Evolutionary conservation across 2,888 invertebrate genomes (phyloP).

Genomic region (Ernsta delagoae): DNA sequence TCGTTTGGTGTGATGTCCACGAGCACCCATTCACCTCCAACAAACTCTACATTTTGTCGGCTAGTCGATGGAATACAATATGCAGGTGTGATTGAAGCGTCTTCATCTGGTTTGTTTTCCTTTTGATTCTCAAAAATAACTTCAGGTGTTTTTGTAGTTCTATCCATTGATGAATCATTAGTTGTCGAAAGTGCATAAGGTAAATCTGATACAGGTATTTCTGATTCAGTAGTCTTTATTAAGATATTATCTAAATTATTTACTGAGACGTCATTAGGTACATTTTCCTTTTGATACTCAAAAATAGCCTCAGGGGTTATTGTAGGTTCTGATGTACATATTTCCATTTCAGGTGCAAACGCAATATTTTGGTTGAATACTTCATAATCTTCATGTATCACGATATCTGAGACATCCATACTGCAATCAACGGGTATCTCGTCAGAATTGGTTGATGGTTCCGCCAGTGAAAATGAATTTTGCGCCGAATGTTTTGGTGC

Average conservation of each 20-base stretch:
- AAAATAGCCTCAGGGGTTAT: too few relatives aligned
- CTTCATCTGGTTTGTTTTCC: not conserved
- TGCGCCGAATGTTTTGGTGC: conserved; percentile 49
- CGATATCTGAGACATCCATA: conserved; percentile 1
- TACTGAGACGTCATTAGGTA: too few relatives aligned
- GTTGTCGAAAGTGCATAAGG: conserved; percentile 2
- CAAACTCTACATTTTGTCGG: conserved; percentile 1
- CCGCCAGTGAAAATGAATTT: not conserved
- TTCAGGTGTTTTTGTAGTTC: not conserved
- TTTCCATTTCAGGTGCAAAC: too few relatives aligned
- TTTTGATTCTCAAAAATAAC: conserved; percentile 2
- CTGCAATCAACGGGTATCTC: not conserved
- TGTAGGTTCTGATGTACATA: too few relatives aligned
- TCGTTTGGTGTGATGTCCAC: conserved; percentile 1
- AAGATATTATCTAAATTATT: too few relatives aligned
- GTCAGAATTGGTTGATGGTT: not conserved
- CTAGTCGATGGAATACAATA: not conserved
- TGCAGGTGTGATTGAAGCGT: not conserved
- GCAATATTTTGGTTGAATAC: too few relatives aligned
- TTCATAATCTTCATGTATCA: not conserved
- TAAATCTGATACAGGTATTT: conserved; percentile 4
- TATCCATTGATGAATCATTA: not conserved
- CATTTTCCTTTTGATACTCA: too few relatives aligned
- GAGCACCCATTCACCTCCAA: conserved; percentile 2
- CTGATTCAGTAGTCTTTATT: not conserved